Evolutionary conservation across 2,113 vertebrate genomes (phyloP).

Genomic region (Anhinga anhinga): DNA sequence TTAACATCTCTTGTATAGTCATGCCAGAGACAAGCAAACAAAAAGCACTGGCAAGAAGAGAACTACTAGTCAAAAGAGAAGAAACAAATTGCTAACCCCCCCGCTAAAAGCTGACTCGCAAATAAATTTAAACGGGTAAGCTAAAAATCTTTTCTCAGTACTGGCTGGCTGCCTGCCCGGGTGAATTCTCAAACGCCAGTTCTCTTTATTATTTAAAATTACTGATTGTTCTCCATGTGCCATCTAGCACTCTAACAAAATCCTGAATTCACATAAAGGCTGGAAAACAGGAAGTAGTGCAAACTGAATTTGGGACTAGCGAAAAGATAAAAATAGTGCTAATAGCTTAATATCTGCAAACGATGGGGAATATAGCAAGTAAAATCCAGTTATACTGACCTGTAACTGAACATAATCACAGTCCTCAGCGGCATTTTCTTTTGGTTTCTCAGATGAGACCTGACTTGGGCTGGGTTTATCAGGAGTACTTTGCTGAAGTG

Average conservation of each 20-base stretch:
- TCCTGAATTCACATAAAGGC: background rate
- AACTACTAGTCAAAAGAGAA: background rate
- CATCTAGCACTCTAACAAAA: background rate
- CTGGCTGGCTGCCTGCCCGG: background rate
- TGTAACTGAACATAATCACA: conserved; percentile 82
- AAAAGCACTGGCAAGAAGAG: background rate
- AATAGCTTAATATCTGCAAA: background rate
- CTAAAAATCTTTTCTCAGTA: background rate
- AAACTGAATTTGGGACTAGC: background rate
- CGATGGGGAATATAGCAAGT: accelerated
- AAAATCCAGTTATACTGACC: conserved; percentile 45
- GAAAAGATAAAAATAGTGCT: background rate
- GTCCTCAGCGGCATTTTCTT: conserved; percentile 49
- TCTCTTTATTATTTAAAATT: background rate
- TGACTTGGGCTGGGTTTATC: background rate
- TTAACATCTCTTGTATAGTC: background rate
- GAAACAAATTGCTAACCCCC: background rate
- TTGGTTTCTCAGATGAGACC: background rate
- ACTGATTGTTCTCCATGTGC: background rate
- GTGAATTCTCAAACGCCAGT: background rate
- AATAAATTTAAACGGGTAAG: background rate
- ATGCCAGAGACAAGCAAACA: background rate
- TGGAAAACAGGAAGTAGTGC: background rate
- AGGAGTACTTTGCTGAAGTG: background rate
- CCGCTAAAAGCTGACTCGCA: background rate